These are phyloP conservation scores for Setophaga petechia DNA, from an alignment of 2,113 vertebrate genomes.

Conservation along the genomic window DNA sequence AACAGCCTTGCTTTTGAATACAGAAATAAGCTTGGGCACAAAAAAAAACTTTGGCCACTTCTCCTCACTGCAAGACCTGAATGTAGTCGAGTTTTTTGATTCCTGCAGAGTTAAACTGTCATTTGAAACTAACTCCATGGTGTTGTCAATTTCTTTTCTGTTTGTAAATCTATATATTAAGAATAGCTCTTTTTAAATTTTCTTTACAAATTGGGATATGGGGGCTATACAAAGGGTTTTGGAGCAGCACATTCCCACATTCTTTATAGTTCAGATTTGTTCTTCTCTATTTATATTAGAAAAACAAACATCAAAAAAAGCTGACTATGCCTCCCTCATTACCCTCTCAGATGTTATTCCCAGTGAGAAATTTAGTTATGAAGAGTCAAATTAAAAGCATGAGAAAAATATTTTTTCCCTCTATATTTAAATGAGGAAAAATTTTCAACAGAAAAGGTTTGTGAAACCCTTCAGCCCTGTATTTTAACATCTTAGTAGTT, in stretches of 20 bases:
- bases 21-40: neutral
- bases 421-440: neutral
- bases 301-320: slow-evolving; percentile 24
- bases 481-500: neutral
- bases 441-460: neutral
- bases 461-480: neutral
- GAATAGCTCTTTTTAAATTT: neutral
- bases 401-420: neutral
- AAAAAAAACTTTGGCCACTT: neutral
- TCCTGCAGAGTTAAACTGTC: neutral
- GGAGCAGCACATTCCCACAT: neutral
- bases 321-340: neutral
- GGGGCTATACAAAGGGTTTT: neutral
- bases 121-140: neutral
- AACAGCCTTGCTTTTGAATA: neutral
- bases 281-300: neutral
- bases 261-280: neutral
- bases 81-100: neutral
- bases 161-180: neutral
- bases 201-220: neutral
- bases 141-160: neutral
- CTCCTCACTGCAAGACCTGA: neutral
- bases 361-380: neutral
- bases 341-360: neutral
- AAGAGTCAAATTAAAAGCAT: neutral